These are phyloP conservation scores for Alsophila aescularia DNA, from an alignment of 2,888 invertebrate species.

Conservation along the genomic window DNA sequence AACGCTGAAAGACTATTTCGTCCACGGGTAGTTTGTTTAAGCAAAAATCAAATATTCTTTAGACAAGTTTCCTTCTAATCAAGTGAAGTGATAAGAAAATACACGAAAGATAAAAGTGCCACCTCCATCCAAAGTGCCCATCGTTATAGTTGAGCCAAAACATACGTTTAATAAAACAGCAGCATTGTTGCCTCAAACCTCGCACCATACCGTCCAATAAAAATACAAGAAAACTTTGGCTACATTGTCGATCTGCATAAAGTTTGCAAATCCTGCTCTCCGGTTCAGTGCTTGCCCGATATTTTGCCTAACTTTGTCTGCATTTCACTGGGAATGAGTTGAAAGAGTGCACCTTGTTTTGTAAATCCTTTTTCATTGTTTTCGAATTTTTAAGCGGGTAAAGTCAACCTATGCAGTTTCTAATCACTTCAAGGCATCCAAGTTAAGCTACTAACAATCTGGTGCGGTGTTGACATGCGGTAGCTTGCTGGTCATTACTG, in stretches of 20 bases:
- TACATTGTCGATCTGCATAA: slow-evolving; percentile 44
- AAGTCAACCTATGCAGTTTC: neutral
- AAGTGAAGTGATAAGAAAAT: too few relatives aligned
- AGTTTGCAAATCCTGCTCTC: slow-evolving; percentile 26
- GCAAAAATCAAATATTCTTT: too few relatives aligned
- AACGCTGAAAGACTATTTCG: too few relatives aligned
- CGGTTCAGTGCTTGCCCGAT: slow-evolving; percentile 16
- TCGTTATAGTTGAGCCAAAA: neutral
- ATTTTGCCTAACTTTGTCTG: slow-evolving; percentile 27
- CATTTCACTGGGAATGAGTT: slow-evolving; percentile 13
- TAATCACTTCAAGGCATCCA: neutral
- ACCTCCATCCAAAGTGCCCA: too few relatives aligned
- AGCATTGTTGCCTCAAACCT: slow-evolving; percentile 13
- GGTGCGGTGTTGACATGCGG: too few relatives aligned
- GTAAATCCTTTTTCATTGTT: slow-evolving; percentile 8
- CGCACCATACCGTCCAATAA: slow-evolving; percentile 22
- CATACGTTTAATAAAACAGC: slow-evolving; percentile 6
- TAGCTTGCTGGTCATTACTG: too few relatives aligned
- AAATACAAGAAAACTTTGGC: slow-evolving; percentile 40
- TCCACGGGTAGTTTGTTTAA: too few relatives aligned
- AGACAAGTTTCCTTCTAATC: too few relatives aligned
- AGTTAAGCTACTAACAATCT: neutral
- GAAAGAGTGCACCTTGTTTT: slow-evolving; percentile 18
- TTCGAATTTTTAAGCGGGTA: neutral
- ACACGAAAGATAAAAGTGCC: too few relatives aligned